A percentile compares a stretch with the other conserved stretches of the same genome.
phyloP scores from a whole-genome alignment of 1,140 invertebrate genomes.

The Psilanteris sp. region DNA sequence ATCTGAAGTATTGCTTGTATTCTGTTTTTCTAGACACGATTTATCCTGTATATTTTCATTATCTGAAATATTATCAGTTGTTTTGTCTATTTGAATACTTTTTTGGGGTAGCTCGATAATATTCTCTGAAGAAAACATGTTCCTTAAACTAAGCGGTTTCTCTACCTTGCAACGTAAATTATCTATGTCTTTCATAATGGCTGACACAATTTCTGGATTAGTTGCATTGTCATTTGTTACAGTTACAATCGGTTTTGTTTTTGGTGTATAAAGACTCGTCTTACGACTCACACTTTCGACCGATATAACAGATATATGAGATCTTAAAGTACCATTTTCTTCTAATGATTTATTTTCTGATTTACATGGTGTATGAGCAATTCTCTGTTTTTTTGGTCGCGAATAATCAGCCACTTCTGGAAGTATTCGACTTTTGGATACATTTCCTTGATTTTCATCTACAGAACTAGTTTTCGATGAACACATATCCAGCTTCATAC shows the following conservation, averaged over 20 bases:
- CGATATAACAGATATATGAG: constrained; percentile 8
- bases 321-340: neutral
- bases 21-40: no score
- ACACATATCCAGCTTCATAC: no score
- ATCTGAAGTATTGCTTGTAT: no score
- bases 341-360: no score
- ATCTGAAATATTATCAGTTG: no score
- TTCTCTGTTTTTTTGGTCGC: constrained; percentile 17
- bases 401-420: constrained; percentile 9
- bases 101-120: no score
- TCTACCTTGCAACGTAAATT: no score
- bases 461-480: no score
- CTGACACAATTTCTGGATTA: constrained; percentile 4
- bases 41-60: no score
- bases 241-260: neutral
- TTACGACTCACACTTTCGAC: neutral
- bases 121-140: neutral
- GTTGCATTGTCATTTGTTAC: neutral
- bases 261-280: neutral
- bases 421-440: neutral
- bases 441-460: neutral
- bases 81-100: no score
- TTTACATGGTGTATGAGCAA: constrained; percentile 1
- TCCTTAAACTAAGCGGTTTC: no score
- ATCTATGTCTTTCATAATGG: constrained; percentile 23